These are phyloP conservation scores for cattle (Bos taurus) DNA, from an alignment of 2,113 vertebrate genomes.

Conservation along the genomic window ARS-UCD2.0 NC_037336.1:50944501-50945000, in stretches of 20 bases:
- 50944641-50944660: not conserved
- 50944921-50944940: not conserved
- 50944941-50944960: not conserved
- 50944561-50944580: not conserved
- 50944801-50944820: not conserved
- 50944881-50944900: not conserved
- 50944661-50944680: slow-evolving; percentile 12
- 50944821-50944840: not conserved
- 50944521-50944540: slow-evolving; percentile 13
- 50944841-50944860: not conserved
- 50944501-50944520: not conserved
- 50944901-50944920: not conserved
- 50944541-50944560: not conserved
- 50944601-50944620: not conserved
- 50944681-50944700: not conserved
- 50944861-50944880: not conserved
- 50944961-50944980: not conserved
- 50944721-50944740: not conserved
- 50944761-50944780: not conserved
- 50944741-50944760: not conserved
- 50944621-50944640: not conserved
- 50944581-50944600: not conserved
- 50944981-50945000: not conserved
- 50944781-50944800: not conserved
- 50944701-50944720: not conserved